Conservation (phyloP, 2,888 invertebrate genomes). For the Pycnomerus fuliginosus region DNA sequence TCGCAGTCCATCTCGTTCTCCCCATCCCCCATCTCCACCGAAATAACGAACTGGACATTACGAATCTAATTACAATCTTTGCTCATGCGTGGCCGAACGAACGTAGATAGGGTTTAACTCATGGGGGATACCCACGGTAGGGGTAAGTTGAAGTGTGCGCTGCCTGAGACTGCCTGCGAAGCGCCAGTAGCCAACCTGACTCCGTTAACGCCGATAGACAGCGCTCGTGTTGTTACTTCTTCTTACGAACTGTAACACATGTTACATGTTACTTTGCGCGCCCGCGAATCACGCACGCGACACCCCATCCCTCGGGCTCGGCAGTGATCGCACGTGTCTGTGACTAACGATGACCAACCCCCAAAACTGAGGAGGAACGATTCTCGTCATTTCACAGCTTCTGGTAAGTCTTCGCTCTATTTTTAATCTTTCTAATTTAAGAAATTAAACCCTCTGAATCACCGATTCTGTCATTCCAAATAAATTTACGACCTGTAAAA, state of each 20-base stretch:
- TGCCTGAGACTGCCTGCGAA: conserved; percentile 34
- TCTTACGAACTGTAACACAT: conserved; percentile 5
- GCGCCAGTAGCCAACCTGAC: conserved; percentile 40
- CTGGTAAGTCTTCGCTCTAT: conserved; percentile 30
- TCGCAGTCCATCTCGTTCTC: conserved; percentile 27
- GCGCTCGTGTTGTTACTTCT: conserved; percentile 11
- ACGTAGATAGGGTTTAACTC: conserved; percentile 46
- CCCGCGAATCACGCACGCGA: conserved; percentile 3
- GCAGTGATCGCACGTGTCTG: conserved; percentile 25
- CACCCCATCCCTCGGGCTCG: conserved; percentile 19
- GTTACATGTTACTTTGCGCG: conserved; percentile 18
- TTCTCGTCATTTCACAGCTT: conserved; percentile 32
- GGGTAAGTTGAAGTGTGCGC: conserved; percentile 43
- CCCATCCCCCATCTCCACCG: conserved; percentile 35
- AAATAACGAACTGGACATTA: conserved; percentile 56
- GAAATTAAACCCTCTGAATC: conserved; percentile 3
- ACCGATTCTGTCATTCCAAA: conserved; percentile 6
- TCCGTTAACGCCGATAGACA: conserved; percentile 30
- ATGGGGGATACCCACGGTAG: conserved; percentile 49
- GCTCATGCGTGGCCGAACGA: conserved; percentile 54
- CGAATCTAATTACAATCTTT: conserved; percentile 58
- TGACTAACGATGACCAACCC: no score
- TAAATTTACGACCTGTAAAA: conserved; percentile 17
- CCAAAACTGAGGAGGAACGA: no score
- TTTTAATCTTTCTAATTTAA: neutral